phyloP scores from a whole-genome alignment of 2,888 invertebrate species.

The Torymus auratus region DNA sequence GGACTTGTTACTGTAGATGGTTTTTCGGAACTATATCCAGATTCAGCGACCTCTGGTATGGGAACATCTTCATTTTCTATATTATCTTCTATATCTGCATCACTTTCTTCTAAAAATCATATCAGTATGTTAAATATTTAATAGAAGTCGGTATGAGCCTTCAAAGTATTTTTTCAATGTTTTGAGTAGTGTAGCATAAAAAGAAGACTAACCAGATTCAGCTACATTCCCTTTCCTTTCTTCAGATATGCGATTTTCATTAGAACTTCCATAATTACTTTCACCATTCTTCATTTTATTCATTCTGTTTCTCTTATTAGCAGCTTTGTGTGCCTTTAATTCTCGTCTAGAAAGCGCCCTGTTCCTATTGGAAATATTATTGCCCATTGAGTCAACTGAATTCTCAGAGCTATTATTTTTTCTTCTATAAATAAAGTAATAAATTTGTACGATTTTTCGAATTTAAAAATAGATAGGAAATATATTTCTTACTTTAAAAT shows the following conservation, averaged over 20 bases:
- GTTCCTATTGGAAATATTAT: conserved; percentile 58
- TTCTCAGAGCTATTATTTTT: conserved; percentile 66
- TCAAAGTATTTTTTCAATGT: too few species aligned
- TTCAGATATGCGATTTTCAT: conserved; percentile 64
- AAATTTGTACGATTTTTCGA: neutral
- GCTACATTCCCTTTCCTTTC: conserved; percentile 63
- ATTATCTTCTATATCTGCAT: conserved; percentile 90
- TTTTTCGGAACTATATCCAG: conserved; percentile 83
- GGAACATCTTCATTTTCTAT: conserved; percentile 73
- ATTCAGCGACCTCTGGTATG: conserved; percentile 80
- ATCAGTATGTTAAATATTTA: neutral
- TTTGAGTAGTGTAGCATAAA: neutral
- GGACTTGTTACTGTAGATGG: conserved; percentile 80
- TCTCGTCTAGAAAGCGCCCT: conserved; percentile 81
- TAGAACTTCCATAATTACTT: conserved; percentile 58
- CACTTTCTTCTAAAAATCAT: conserved; percentile 82
- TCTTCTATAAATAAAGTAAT: conserved; percentile 61
- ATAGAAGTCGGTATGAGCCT: too few species aligned
- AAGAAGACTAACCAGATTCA: conserved; percentile 64
- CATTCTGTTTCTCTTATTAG: conserved; percentile 81
- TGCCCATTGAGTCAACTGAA: conserved; percentile 67
- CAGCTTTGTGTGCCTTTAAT: conserved; percentile 70
- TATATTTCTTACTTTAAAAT: conserved; percentile 75
- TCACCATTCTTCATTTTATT: conserved; percentile 66
- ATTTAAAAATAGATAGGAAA: neutral